These are phyloP conservation scores for Varecia variegata DNA, from an alignment of 2,797 vertebrate genomes.

Conservation along the genomic window DNA sequence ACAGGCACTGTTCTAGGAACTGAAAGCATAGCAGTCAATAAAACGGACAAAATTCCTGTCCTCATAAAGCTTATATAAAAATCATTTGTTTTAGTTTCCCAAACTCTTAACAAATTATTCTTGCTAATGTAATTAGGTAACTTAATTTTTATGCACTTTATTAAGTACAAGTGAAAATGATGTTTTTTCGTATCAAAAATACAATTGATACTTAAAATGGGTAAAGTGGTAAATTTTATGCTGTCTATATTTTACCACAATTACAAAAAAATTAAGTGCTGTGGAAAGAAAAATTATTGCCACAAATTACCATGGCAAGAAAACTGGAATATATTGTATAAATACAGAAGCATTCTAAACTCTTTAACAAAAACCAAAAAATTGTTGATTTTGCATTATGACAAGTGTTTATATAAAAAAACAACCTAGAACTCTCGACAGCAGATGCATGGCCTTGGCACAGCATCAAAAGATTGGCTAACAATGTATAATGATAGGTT, in stretches of 20 bases:
- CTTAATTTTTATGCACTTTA: conserved; percentile 24
- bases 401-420: background rate
- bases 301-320: background rate
- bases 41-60: background rate
- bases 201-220: background rate
- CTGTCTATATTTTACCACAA: background rate
- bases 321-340: background rate
- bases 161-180: background rate
- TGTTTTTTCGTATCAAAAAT: conserved; percentile 17
- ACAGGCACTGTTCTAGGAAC: background rate
- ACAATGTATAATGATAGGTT: background rate
- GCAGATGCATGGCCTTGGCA: background rate
- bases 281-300: background rate
- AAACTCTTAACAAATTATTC: conserved; percentile 4
- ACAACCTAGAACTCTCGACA: background rate
- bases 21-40: background rate
- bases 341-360: background rate
- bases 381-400: conserved; percentile 12
- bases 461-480: conserved; percentile 27
- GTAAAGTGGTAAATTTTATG: background rate
- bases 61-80: background rate
- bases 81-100: background rate
- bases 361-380: conserved; percentile 35
- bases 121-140: background rate
- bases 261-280: background rate